Conservation (phyloP, 2,113 vertebrate genomes). For the Kryptolebias marmoratus region DNA sequence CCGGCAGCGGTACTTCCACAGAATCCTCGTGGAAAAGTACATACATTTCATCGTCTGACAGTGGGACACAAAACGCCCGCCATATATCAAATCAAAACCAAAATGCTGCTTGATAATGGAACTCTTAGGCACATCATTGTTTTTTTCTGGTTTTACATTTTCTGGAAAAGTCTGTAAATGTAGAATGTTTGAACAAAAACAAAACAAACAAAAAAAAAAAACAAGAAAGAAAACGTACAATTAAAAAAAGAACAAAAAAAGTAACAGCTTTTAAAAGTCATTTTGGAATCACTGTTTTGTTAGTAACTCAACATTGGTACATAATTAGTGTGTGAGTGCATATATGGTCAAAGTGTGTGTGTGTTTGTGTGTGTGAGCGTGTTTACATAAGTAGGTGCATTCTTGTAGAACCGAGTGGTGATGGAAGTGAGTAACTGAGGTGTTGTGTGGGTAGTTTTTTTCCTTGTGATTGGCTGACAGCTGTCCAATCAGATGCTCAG, state of each 20-base stretch:
- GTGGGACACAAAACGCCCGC: conserved; percentile 73
- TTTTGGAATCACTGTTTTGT: conserved; percentile 72
- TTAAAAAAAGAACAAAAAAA: conserved; percentile 59
- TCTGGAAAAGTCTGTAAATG: conserved; percentile 80
- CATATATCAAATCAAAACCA: conserved; percentile 68
- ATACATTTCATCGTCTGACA: conserved; percentile 71
- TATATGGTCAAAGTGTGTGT: background rate
- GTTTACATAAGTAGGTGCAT: conserved; percentile 39
- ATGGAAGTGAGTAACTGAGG: conserved; percentile 58
- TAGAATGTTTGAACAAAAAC: conserved; percentile 72
- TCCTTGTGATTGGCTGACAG: conserved; percentile 35
- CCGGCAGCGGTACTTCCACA: conserved; percentile 72
- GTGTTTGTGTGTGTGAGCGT: conserved; percentile 9
- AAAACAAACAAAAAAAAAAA: conserved; percentile 39
- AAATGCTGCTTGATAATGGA: conserved; percentile 73
- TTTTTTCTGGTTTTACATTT: conserved; percentile 83
- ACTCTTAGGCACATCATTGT: conserved; percentile 87
- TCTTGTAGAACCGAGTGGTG: conserved; percentile 54
- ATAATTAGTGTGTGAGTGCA: conserved; percentile 42
- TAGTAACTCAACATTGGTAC: conserved; percentile 72
- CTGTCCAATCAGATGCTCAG: conserved; percentile 91
- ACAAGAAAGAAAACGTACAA: conserved; percentile 43
- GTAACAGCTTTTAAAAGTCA: conserved; percentile 68
- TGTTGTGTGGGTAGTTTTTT: conserved; percentile 47
- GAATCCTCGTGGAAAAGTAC: conserved; percentile 76